A percentile compares a stretch with the other conserved stretches of the same genome.
Evolutionary conservation across 2,888 invertebrate genomes (phyloP).

Genomic region (Acheta domesticus): DNA sequence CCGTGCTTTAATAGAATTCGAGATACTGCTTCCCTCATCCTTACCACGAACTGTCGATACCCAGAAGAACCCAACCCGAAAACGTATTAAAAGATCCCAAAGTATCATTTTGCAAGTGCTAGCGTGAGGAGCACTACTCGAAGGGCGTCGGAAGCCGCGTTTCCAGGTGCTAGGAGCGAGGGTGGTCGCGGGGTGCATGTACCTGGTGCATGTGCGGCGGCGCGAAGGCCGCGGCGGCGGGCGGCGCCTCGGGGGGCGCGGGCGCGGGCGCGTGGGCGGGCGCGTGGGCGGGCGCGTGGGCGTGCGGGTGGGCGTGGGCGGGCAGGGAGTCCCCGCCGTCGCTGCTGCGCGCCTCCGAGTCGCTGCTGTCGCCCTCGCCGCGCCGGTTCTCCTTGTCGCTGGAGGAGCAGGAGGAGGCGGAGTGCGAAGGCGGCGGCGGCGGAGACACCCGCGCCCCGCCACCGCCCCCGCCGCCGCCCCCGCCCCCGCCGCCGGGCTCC

Average conservation of each 20-base stretch:
- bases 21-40: too few species aligned
- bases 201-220: constrained; percentile 18
- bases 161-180: too few species aligned
- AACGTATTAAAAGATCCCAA: too few species aligned
- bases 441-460: constrained; percentile 38
- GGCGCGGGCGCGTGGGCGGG: constrained; percentile 21
- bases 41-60: too few species aligned
- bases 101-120: too few species aligned
- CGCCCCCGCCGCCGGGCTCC: constrained; percentile 47
- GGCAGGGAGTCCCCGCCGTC: constrained; percentile 33
- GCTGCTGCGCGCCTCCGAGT: constrained; percentile 40
- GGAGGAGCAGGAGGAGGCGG: constrained; percentile 42
- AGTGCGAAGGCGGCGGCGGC: constrained; percentile 36
- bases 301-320: too few species aligned
- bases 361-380: constrained; percentile 44
- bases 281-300: too few species aligned
- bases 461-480: constrained; percentile 44
- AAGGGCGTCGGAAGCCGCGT: too few species aligned
- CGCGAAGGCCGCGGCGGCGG: constrained; percentile 26
- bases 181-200: too few species aligned
- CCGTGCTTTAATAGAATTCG: too few species aligned
- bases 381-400: constrained; percentile 51
- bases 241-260: constrained; percentile 35
- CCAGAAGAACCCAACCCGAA: too few species aligned
- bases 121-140: too few species aligned